Evolutionary conservation across 2,113 vertebrate genomes (phyloP), one percentile per base, ranked within the genome.

Genomic region (Hippocampus guttulatus): DNA sequence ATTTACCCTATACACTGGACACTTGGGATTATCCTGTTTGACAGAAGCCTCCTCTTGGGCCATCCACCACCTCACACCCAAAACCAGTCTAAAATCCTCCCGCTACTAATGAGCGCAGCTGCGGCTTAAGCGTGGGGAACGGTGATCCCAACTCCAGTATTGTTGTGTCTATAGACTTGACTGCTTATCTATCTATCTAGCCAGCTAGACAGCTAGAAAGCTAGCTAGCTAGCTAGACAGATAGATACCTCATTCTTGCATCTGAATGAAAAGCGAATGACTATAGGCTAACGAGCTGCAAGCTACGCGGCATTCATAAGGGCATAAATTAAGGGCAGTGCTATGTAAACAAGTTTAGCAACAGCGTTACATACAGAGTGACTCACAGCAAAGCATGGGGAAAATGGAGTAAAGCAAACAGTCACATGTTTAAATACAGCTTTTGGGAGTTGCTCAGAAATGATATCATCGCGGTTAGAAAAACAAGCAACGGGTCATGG

Each of bases 61-160:
- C 74, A 74, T 80, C 81, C 60, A 79, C 55, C 55, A 71, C 67
- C 5, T 47, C 23, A 71, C 61, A 64, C 73, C 76, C 67, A 18
- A 57, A 71, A 51, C 65, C 77, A 23, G 52, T 41, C 64, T 71
- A 74, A 79, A 79, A 81, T 88, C 81, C 83, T 85, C 79, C 77
- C 66, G 54, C 74, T 64, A 69, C 83, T 91, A 91, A 92, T 89
- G 89, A 87, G 81, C 83, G 71, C 89, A 90, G 89, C 88, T 90
- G 91, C 80, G 83, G 83, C 83, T 88, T 70, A 68, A 62, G 70
- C 49, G 20, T 74, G n/a, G 64, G 21, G 75, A 27, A 60, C 25
- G 27, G 70, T 85, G 81, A 89, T 84, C 87, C 87, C 84, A 82
- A 76, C 88, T 75, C 71, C 51, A 47, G 72, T 80, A 85, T 87